A percentile compares a stretch with the other conserved stretches of the same genome.
Evolutionary conservation across 2,888 invertebrate species (phyloP).

Genomic region (Luffia ferchaultella): DNA sequence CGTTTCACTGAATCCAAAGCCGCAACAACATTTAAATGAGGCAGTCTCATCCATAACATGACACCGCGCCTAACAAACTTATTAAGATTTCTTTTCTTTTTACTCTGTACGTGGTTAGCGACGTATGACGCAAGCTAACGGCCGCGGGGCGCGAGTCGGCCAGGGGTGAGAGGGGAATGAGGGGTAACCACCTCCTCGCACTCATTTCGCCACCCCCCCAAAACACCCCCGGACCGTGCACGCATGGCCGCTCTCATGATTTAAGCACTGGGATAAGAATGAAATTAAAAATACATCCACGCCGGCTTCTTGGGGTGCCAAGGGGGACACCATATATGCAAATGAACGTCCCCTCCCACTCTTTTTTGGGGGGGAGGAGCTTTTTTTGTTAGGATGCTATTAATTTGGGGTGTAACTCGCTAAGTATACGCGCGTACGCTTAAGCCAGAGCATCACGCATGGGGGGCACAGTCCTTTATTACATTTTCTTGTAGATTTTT

Average conservation of each 20-base stretch:
- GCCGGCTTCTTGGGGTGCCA: conserved; percentile 58
- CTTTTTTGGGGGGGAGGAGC: conserved; percentile 52
- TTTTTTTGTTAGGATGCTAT: conserved; percentile 66
- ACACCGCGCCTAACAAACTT: conserved; percentile 61
- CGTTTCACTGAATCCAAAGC: too few relatives aligned
- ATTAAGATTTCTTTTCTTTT: conserved; percentile 67
- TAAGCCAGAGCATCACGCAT: conserved; percentile 29
- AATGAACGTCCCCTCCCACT: conserved; percentile 42
- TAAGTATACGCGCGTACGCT: conserved; percentile 36
- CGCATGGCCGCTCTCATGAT: conserved; percentile 67
- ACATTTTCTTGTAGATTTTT: conserved; percentile 34
- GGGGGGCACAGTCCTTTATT: conserved; percentile 26
- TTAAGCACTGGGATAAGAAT: conserved; percentile 67
- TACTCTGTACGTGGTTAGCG: conserved; percentile 64
- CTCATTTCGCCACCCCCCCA: neutral
- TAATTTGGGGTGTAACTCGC: conserved; percentile 63
- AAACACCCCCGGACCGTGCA: conserved; percentile 22
- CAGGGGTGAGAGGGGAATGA: conserved; percentile 9
- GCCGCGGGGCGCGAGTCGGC: conserved; percentile 28
- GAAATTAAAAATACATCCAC: conserved; percentile 67
- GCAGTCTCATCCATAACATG: conserved; percentile 30
- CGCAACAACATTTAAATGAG: too few relatives aligned
- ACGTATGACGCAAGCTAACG: conserved; percentile 64
- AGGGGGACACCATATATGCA: conserved; percentile 61
- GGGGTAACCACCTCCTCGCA: conserved; percentile 23